Evolutionary conservation across 2,113 vertebrate genomes (phyloP), one percentile per base, ranked within the genome.

Genomic region (Hippoglossus stenolepis): DNA sequence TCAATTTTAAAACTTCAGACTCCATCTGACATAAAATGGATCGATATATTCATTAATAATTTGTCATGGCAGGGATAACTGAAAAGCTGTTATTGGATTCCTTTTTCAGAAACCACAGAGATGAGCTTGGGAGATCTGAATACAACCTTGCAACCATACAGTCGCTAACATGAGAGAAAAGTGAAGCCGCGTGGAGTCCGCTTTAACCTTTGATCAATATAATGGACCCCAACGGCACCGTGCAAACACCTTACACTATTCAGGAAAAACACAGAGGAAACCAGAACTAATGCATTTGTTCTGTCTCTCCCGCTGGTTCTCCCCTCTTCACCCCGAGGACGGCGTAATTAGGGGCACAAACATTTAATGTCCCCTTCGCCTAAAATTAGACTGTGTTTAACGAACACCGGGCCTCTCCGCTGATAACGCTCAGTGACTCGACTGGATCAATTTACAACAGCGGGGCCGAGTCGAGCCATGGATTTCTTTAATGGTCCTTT

Each of bases 201-300:
- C 68, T 77, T 31, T 77, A 78, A 82, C 65, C 59, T 87, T 77
- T 87, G 61, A 87, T 91, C 86, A 77, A 86, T 82, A 66, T 85
- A 85, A 90, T 79, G 83, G 79, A 87, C 76, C 85, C 73, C 70
- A 74, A 23, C 67, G 76, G 73, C 82, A 80, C 75, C 21, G 65
- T 62, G 31, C 61, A 79, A 70, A 73, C 86, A 75, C 28, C 51
- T 67, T 4, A 57, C 45, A n/a, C 49, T 71, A 18, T 69, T 67
- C 23, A 81, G 47, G 58, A 81, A 65, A 67, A 65, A 67, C 3
- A 2, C 14, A 26, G 40, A 24, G 18, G 54, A 15, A 65, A 79
- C 17, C 47, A 18, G 47, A 43, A 13, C 65, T 40, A 23, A 80
- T 57, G 65, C 28, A 43, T 73, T 69, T 49, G 28, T 62, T 58